Conservation (phyloP, 2,888 invertebrate genomes). For the Gymnocheta viridis region DNA sequence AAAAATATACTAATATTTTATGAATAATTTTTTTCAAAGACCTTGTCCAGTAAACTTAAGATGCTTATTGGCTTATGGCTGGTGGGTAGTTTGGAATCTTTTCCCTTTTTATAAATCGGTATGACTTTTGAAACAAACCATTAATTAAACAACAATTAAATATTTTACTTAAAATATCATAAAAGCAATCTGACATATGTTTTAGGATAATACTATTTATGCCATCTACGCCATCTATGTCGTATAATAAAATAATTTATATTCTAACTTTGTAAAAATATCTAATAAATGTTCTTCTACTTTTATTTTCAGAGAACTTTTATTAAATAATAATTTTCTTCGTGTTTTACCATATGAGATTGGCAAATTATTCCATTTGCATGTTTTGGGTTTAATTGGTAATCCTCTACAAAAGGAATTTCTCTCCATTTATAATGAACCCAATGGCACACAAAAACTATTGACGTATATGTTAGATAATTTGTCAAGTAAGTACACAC, state of each 20-base stretch:
- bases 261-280: not conserved
- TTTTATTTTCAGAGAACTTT: slow-evolving; percentile 88
- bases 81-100: too few species aligned
- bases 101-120: too few species aligned
- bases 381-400: slow-evolving; percentile 94
- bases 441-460: slow-evolving; percentile 96
- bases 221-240: too few species aligned
- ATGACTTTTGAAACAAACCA: too few species aligned
- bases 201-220: too few species aligned
- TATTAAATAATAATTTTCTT: slow-evolving; percentile 96
- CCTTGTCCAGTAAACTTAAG: too few species aligned
- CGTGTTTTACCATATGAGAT: slow-evolving; percentile 97
- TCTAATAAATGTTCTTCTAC: not conserved
- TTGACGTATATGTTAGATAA: slow-evolving; percentile 97
- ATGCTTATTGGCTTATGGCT: too few species aligned
- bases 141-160: too few species aligned
- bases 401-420: slow-evolving; percentile 97
- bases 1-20: too few species aligned
- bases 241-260: not conserved
- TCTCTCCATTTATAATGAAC: slow-evolving; percentile 94
- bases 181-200: too few species aligned
- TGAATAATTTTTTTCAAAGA: too few species aligned
- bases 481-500: slow-evolving; percentile 89
- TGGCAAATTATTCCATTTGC: slow-evolving; percentile 98
- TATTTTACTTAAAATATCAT: too few species aligned